Conservation (phyloP, 2,113 vertebrate genomes). For the Vidua chalybeata region DNA sequence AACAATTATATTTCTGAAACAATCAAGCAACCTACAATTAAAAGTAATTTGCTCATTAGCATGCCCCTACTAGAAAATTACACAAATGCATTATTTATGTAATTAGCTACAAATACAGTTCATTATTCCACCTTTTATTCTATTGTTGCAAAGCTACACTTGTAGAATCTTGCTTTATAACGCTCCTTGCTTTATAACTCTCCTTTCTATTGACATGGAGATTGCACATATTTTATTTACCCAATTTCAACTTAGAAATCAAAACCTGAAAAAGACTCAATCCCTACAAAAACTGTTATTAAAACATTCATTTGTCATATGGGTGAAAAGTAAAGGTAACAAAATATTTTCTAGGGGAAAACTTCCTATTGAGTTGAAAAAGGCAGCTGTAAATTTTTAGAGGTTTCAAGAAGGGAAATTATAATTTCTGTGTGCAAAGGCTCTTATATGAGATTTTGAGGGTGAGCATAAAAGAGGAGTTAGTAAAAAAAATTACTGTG, state of each 20-base stretch:
- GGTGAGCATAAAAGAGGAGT: not conserved
- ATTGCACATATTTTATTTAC: slow-evolving; percentile 9
- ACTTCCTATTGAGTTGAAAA: not conserved
- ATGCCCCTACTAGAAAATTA: slow-evolving; percentile 72
- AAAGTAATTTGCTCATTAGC: slow-evolving; percentile 81
- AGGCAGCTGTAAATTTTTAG: not conserved
- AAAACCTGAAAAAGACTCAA: not conserved
- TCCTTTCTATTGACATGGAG: slow-evolving; percentile 24
- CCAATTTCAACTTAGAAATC: slow-evolving; percentile 7
- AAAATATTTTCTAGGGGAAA: not conserved
- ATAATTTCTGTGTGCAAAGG: not conserved
- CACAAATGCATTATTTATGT: slow-evolving; percentile 82
- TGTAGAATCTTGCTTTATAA: slow-evolving; percentile 37
- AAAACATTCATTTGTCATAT: not conserved
- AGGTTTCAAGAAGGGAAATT: not conserved
- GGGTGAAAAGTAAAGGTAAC: not conserved
- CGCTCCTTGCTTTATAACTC: slow-evolving; percentile 35
- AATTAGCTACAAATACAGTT: slow-evolving; percentile 77
- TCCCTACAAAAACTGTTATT: slow-evolving; percentile 37
- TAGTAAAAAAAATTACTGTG: not conserved
- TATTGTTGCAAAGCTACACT: slow-evolving; percentile 67
- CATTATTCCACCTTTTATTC: slow-evolving; percentile 67
- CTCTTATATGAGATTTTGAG: not conserved
- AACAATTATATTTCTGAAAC: slow-evolving; percentile 80
- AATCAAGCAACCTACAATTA: slow-evolving; percentile 78